Conservation (phyloP, 2,888 invertebrate genomes). For the Agonopterix heracliana region DNA sequence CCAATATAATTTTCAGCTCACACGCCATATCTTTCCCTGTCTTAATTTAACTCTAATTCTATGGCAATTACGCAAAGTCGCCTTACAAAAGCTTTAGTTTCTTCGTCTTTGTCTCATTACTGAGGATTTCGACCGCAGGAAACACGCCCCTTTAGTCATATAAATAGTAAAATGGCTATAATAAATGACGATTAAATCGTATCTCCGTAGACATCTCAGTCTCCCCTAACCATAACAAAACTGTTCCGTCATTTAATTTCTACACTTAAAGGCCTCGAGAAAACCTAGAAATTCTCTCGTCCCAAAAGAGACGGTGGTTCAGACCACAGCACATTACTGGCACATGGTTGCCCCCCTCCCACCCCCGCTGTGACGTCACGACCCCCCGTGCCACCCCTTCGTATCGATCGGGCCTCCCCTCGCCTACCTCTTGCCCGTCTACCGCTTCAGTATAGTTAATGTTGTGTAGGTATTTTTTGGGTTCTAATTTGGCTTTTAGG, state of each 20-base stretch:
- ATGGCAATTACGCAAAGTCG: no score
- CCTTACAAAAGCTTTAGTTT: no score
- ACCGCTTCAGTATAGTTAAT: conserved; percentile 20
- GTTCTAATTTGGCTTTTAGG: conserved; percentile 24
- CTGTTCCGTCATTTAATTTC: no score
- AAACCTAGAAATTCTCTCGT: no score
- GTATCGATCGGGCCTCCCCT: conserved; percentile 53
- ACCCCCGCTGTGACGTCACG: conserved; percentile 55
- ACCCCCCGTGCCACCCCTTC: conserved; percentile 31
- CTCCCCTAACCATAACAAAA: neutral
- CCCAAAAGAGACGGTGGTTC: neutral
- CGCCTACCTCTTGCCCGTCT: conserved; percentile 21
- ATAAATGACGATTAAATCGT: no score
- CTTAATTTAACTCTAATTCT: no score
- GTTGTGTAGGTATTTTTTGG: conserved; percentile 26
- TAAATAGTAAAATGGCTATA: no score
- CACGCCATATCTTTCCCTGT: no score
- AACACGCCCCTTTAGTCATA: no score
- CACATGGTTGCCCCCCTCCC: conserved; percentile 28
- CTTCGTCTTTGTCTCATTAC: no score
- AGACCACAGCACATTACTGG: conserved; percentile 16
- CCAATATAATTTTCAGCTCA: no score
- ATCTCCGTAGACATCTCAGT: neutral
- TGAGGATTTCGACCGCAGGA: no score
- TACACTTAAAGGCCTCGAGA: neutral